Evolutionary conservation across 2,888 invertebrate species (phyloP), one percentile per base, ranked within the genome.

Genomic region (Euplexia lucipara): DNA sequence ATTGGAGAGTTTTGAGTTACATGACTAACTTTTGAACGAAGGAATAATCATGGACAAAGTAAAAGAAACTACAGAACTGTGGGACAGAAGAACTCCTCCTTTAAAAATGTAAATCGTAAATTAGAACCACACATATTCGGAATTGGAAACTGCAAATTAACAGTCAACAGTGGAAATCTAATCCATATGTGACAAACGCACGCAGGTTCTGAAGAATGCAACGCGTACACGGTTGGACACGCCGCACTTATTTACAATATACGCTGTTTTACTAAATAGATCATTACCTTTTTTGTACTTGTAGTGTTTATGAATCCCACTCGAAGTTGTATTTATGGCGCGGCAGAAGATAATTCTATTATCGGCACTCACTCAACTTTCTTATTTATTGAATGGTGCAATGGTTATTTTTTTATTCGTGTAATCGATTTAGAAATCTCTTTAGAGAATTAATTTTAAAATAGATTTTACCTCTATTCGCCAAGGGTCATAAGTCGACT

Each of bases 181-280:
- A 52, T 42, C 18, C 42, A 48, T 39, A 66, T 35, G 18, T 26
- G 47, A 42, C 9, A 7, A 53, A 53, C 41, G 45, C 70, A 64
- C 70, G 48, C 70, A 60, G 54, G 37, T 42, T 22, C 2, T 14
- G 1, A 9, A 18, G 60, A 69, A 74, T 75, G 56, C 32, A 42
- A 42, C 8, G 26, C 26, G 39, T 35, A 6, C 9, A 64, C 42
- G 70, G 63, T 42, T 48, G 64, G 75, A 58, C 60, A 64, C 63
- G 52, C 60, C 37, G n/a, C 57, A 60, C 39, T 14, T 64, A 69
- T 75, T 59, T 48, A 49, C 48, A 64, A 44, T 56, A 30, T 59
- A 60, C 53, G 37, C 54, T 62, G 75, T 53, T 75, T 58, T 75
- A 65, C 70, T n/a, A 62, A 75, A 65, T 56, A 70, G 70, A 59